A percentile compares a stretch with the other conserved stretches of the same genome.
These are phyloP conservation scores for Pipra filicauda DNA, from an alignment of 2,113 vertebrate species.

Conservation along the genomic window DNA sequence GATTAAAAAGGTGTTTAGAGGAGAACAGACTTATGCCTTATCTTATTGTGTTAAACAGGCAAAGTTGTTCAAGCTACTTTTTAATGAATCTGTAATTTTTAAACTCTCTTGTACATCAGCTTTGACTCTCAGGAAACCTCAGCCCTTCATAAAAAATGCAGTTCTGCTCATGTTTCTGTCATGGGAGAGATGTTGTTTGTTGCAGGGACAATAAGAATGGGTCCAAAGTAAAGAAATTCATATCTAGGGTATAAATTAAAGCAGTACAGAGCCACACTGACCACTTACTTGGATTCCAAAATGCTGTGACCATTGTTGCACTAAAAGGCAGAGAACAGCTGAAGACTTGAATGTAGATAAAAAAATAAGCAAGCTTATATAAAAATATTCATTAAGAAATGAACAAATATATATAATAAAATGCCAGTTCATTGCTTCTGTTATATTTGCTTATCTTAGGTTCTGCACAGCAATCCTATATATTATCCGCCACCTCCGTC, in stretches of 20 bases:
- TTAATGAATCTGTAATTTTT: not conserved
- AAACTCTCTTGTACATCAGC: not conserved
- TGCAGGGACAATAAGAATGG: not conserved
- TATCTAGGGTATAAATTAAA: not conserved
- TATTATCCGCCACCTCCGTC: not conserved
- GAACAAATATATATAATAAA: not conserved
- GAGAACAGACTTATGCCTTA: not conserved
- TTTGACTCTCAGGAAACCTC: not conserved
- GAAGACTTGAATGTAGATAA: not conserved
- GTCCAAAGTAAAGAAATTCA: not conserved
- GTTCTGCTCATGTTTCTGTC: not conserved
- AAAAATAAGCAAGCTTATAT: not conserved
- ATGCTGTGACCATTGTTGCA: not conserved
- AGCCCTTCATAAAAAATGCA: not conserved
- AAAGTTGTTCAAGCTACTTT: not conserved
- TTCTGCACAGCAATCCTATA: not conserved
- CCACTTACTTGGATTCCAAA: not conserved
- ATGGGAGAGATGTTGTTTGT: not conserved
- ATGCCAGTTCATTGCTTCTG: not conserved
- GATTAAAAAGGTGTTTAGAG: not conserved
- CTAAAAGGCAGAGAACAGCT: not conserved
- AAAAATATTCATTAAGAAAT: not conserved
- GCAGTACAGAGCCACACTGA: rapidly evolving
- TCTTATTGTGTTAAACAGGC: not conserved
- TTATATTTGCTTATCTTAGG: not conserved